Base-by-base conservation (phyloP, 2,888 invertebrate species). In the Caenorhabditis sp. region DNA sequence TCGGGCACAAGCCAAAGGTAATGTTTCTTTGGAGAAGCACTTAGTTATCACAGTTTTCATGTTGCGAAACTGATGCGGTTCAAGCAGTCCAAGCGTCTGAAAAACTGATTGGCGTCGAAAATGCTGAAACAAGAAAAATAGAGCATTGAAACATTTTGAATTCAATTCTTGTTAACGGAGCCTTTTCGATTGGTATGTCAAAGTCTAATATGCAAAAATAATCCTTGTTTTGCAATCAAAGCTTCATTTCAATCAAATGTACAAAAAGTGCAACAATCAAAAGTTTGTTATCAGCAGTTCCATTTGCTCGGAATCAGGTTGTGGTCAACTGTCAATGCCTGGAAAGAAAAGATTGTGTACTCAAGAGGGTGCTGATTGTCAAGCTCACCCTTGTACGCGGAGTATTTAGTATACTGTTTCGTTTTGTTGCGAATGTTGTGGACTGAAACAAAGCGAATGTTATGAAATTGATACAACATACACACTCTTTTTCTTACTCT, bases 401-500 rank as follows among this genome's bases (percentile, higher is more conserved):
- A 26, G 74, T 74, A 47, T 60, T 65, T 37, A 74, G 74, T 32
- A 74, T 74, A 51, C 74, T 74, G 53, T 74, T 74, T n/a, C 74
- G 20, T 53, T 74, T 74, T 22, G 20, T 51, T n/a, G 74, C 74
- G n/a, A 74, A 40, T 4, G 65, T 74, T 8, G 51, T 58, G 2
- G 74, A 55, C 74, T 74, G 65, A 28, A 74, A 32, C 9, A 32
- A 9, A 9, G 9, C 4, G 9, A 32, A 74, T 47, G 35, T 53
- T 4, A 32, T 32, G 32, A 32, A 9, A 32, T 32, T 32, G 5
- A 9, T 32, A 9, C 4, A 6, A 32, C 4, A 9, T 32, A 9
- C n/a, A n/a, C n/a, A 9, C 32, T 32, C 32, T 4, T 9, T 32
- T 6, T 6, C 40, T 40, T 13, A 40, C 40, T 2, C 40, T 5